Evolutionary conservation across 2,888 invertebrate species (phyloP), one percentile per base, ranked within the genome.

Genomic region (Drosophila paucipuncta): DNA sequence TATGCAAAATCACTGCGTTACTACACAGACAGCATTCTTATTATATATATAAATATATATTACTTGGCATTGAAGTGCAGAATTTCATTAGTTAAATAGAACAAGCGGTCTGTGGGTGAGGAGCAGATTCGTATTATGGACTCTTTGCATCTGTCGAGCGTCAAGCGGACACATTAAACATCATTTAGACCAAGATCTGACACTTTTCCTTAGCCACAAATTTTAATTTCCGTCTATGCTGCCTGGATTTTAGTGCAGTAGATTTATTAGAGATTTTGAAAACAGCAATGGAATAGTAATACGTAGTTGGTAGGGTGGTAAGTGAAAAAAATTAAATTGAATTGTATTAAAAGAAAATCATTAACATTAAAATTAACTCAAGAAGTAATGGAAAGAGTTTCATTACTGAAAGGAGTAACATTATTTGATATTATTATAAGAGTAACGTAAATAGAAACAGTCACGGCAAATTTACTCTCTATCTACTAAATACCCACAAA

Each of bases 61-160:
- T 57, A 7, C 28, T 35, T 49, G 30, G 7, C 5, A 33, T 37
- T 35, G 53, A 25, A 13, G 33, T 30, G 25, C 43, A 30, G 31
- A 72, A 71, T 76, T 72, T 72, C 76, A 83, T 82, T 87, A 87
- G 85, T 60, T 68, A 72, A 87, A 78, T 87, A 76, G 64, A 39
- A 53, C 58, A 54, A 55, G 53, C 49, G 18, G 30, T 53, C 41
- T 54, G 54, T 64, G 31, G 5, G 28, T 37, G 25, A 5, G 35
- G 4, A 2, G 18, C 31, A n/a, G 30, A n/a, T 37, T 37, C 43
- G 25, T n/a, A 16, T 6, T 43, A 22, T 30, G 50, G 37, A 50
- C 35, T 37, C 43, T 43, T 53, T 61, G 50, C 41, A 53, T 50
- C 47, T 65, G 65, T 57, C 65, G 41, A 53, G 61, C 58, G 25